These are phyloP conservation scores for Triplophysa tibetana DNA, from an alignment of 2,113 vertebrate genomes.

Conservation along the genomic window DNA sequence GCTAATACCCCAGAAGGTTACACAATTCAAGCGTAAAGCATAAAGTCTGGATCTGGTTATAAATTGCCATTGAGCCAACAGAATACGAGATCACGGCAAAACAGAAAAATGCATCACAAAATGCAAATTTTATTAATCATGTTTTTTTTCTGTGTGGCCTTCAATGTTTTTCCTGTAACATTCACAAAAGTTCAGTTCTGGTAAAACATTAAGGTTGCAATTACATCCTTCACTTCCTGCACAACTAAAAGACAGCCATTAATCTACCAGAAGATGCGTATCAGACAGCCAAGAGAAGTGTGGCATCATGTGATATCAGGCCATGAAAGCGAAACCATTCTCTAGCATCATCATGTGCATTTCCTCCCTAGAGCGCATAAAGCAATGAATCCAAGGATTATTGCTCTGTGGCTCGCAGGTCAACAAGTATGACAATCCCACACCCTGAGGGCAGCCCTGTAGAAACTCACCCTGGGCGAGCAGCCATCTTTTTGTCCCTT, in stretches of 20 bases:
- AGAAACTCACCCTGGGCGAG: slow-evolving; percentile 83
- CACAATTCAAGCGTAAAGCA: too few relatives aligned
- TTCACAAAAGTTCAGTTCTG: too few relatives aligned
- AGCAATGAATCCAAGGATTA: background rate
- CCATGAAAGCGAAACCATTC: slow-evolving; percentile 52
- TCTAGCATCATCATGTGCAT: slow-evolving; percentile 46
- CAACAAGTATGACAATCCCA: background rate
- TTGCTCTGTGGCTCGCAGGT: background rate
- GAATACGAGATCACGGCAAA: too few relatives aligned
- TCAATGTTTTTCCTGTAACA: too few relatives aligned
- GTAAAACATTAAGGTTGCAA: too few relatives aligned
- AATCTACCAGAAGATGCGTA: slow-evolving; percentile 3
- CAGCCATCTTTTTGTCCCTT: slow-evolving; percentile 73
- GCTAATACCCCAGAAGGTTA: too few relatives aligned
- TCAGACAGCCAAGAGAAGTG: slow-evolving; percentile 59
- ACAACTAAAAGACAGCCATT: background rate
- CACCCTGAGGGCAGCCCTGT: background rate
- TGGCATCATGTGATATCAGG: slow-evolving; percentile 52
- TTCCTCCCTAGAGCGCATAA: background rate
- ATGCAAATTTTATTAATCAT: too few relatives aligned
- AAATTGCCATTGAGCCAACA: too few relatives aligned
- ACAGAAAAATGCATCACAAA: too few relatives aligned
- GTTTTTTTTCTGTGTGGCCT: too few relatives aligned
- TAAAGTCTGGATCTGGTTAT: too few relatives aligned
- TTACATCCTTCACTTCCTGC: too few relatives aligned